Conservation (phyloP, 2,797 vertebrate species). For the Sebastes miniatus region DNA sequence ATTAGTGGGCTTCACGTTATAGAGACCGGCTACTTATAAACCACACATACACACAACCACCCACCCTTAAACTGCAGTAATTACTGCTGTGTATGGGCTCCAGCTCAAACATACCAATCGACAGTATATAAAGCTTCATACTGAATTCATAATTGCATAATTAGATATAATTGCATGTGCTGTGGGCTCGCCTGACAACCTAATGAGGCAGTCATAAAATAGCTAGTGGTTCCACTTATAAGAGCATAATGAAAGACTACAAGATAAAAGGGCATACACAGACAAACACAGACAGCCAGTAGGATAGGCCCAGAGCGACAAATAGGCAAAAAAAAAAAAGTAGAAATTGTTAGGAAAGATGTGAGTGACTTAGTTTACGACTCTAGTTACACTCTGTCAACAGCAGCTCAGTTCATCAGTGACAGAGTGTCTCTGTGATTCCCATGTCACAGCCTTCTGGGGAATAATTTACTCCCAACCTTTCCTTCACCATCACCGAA, state of each 20-base stretch:
- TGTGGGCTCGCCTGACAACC: constrained; percentile 65
- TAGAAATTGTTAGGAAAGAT: constrained; percentile 19
- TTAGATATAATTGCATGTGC: constrained; percentile 73
- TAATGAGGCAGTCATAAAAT: constrained; percentile 71
- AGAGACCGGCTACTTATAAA: background rate
- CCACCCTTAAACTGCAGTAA: constrained; percentile 40
- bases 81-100: constrained; percentile 35
- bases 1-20: background rate
- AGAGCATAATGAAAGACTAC: constrained; percentile 72
- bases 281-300: constrained; percentile 50
- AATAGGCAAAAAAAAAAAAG: background rate
- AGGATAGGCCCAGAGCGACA: constrained; percentile 30
- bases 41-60: constrained; percentile 12
- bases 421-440: constrained; percentile 13
- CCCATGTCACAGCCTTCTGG: constrained; percentile 12
- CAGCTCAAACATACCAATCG: constrained; percentile 45
- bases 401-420: constrained; percentile 33
- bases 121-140: constrained; percentile 56
- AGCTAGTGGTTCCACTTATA: constrained; percentile 66
- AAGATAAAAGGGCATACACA: constrained; percentile 66
- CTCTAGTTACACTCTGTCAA: constrained; percentile 54
- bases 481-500: constrained; percentile 12
- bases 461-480: constrained; percentile 28
- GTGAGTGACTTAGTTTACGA: constrained; percentile 20
- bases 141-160: constrained; percentile 73